phyloP scores from a whole-genome alignment of 2,113 vertebrate species.

The Prinia subflava region DNA sequence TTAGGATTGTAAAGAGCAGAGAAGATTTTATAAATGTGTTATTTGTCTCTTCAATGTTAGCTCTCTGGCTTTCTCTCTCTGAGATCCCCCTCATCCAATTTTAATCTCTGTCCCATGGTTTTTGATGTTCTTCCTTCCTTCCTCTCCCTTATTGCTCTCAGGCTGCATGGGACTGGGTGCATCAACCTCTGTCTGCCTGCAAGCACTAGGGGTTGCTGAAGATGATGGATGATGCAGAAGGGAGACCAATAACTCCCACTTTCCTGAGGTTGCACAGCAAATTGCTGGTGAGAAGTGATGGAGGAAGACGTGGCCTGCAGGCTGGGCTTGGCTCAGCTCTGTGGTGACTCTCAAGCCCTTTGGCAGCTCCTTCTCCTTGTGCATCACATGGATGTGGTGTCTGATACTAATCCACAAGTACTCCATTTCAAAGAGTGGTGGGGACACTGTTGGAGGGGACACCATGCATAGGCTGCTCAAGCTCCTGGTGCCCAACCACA shows the following conservation, averaged over 20 bases:
- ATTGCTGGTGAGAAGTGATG: background rate
- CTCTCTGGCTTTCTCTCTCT: background rate
- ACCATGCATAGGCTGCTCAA: accelerated
- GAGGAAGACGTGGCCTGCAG: background rate
- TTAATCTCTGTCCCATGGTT: background rate
- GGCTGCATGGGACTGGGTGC: background rate
- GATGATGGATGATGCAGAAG: accelerated
- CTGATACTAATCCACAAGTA: background rate
- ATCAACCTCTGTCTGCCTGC: background rate
- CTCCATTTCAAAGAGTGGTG: accelerated
- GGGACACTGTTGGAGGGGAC: background rate
- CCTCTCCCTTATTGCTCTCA: background rate
- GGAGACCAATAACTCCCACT: background rate
- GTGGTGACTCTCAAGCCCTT: background rate
- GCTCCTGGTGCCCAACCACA: background rate
- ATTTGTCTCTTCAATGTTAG: background rate
- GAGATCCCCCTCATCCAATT: background rate
- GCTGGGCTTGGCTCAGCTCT: background rate
- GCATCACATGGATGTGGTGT: accelerated
- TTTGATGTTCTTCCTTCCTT: background rate
- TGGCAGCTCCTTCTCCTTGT: background rate
- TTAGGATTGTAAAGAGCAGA: background rate
- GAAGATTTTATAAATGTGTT: background rate
- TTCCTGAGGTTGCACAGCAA: background rate
- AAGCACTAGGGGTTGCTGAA: background rate